These are phyloP conservation scores for Trichopria drosophilae DNA, from an alignment of 2,888 invertebrate species.

Conservation along the genomic window DNA sequence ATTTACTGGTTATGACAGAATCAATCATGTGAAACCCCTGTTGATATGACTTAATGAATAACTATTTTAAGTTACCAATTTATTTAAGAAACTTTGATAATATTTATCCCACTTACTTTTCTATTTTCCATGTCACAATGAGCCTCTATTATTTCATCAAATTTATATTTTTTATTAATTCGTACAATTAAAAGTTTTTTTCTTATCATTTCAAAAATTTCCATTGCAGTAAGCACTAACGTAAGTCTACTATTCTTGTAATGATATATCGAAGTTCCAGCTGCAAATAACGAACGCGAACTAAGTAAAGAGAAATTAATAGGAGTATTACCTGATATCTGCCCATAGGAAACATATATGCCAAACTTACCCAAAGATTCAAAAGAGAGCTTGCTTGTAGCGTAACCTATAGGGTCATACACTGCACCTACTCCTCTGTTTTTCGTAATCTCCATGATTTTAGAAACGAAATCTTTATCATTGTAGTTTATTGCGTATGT, in stretches of 20 bases:
- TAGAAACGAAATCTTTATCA: constrained; percentile 22
- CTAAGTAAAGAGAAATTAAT: constrained; percentile 25
- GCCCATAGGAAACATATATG: constrained; percentile 20
- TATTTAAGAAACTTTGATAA: constrained; percentile 21
- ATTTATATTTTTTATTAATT: constrained; percentile 22
- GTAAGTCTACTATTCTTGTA: constrained; percentile 21
- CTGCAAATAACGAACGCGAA: constrained; percentile 25
- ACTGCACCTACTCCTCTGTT: constrained; percentile 20
- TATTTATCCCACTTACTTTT: constrained; percentile 20
- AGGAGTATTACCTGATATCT: constrained; percentile 24
- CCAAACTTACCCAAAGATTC: constrained; percentile 21
- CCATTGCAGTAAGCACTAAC: constrained; percentile 20
- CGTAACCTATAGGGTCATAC: constrained; percentile 20
- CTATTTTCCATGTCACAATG: constrained; percentile 21
- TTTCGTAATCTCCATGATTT: constrained; percentile 21
- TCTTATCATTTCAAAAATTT: constrained; percentile 23
- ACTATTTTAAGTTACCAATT: constrained; percentile 15
- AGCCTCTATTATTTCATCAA: constrained; percentile 22
- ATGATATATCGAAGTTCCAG: constrained; percentile 24
- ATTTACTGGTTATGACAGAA: no score
- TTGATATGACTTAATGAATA: constrained; percentile 19
- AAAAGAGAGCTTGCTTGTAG: constrained; percentile 19
- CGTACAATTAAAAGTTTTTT: constrained; percentile 24
- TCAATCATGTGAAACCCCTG: constrained; percentile 15
- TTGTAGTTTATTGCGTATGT: constrained; percentile 22